A percentile compares a stretch with the other conserved stretches of the same genome.
These are phyloP conservation scores for Lacerta viridis DNA, from an alignment of 2,797 vertebrate genomes.

Conservation along the genomic window DNA sequence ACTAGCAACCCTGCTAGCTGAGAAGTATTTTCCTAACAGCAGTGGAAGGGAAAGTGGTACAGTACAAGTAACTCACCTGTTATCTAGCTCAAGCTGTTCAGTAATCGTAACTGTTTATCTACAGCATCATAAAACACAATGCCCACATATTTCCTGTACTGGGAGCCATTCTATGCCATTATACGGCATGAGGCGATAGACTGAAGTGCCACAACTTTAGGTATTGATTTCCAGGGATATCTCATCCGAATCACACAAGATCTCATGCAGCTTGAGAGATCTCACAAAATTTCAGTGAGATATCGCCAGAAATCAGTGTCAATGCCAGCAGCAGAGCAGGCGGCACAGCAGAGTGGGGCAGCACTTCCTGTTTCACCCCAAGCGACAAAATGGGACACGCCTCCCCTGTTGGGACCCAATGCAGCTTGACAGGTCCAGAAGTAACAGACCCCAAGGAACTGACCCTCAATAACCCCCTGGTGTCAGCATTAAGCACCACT, in stretches of 20 bases:
- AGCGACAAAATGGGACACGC: too few relatives aligned
- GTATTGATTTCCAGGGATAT: too few relatives aligned
- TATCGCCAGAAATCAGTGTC: too few relatives aligned
- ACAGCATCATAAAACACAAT: background rate
- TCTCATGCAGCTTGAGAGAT: too few relatives aligned
- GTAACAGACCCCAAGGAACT: background rate
- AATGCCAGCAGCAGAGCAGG: too few relatives aligned
- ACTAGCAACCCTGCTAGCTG: slow-evolving; percentile 36
- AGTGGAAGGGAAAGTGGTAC: background rate
- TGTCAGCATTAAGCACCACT: background rate
- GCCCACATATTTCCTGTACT: background rate
- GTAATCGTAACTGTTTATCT: slow-evolving; percentile 4
- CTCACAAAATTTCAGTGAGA: too few relatives aligned
- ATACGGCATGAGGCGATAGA: background rate
- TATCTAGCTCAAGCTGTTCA: slow-evolving; percentile 31
- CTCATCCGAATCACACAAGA: too few relatives aligned
- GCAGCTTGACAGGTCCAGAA: background rate
- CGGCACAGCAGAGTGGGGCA: too few relatives aligned
- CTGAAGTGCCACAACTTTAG: background rate
- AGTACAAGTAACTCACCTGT: slow-evolving; percentile 36
- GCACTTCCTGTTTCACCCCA: too few relatives aligned
- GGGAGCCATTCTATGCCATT: background rate
- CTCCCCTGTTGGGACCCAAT: too few relatives aligned
- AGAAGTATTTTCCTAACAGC: slow-evolving; percentile 35
- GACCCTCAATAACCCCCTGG: background rate